phyloP scores from a whole-genome alignment of 2,888 invertebrate species.

The Opisthograptis luteolata region DNA sequence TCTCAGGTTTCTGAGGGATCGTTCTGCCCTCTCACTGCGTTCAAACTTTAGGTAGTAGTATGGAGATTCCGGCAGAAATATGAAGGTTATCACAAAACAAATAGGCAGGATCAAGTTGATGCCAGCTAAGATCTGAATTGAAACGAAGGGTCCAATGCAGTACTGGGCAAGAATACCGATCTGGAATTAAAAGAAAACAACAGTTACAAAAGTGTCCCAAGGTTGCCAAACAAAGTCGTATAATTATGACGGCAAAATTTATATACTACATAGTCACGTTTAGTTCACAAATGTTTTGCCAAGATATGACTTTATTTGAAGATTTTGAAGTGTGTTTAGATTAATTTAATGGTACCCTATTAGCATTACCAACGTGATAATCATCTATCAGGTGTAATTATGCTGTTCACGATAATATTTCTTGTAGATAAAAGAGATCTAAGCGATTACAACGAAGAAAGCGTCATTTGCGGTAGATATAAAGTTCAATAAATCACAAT shows the following conservation, averaged over 20 bases:
- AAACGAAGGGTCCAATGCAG: conserved; percentile 84
- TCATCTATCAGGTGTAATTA: conserved; percentile 15
- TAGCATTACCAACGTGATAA: conserved; percentile 7
- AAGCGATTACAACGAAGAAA: conserved; percentile 8
- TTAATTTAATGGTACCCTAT: conserved; percentile 2
- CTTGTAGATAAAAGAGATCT: conserved; percentile 22
- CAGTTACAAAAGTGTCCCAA: conserved; percentile 1
- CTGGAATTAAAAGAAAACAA: conserved; percentile 59
- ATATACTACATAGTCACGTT: neutral
- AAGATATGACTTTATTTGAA: conserved; percentile 5
- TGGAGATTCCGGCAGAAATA: conserved; percentile 88
- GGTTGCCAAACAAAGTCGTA: neutral
- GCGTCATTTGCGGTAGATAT: neutral
- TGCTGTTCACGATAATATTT: conserved; percentile 9
- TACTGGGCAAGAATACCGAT: conserved; percentile 86
- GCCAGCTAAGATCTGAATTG: conserved; percentile 80
- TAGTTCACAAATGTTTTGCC: neutral
- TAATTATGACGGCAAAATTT: neutral
- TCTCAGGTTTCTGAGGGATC: conserved; percentile 84
- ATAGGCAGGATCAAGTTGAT: conserved; percentile 84
- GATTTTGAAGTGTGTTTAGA: conserved; percentile 1
- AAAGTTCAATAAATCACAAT: conserved; percentile 3
- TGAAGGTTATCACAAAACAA: conserved; percentile 80
- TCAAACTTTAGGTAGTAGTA: conserved; percentile 82
- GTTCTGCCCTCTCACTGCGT: conserved; percentile 81